A percentile compares a stretch with the other conserved stretches of the same genome.
Conservation (phyloP, 1,140 invertebrate species). For the Drosophila littoralis region DNA sequence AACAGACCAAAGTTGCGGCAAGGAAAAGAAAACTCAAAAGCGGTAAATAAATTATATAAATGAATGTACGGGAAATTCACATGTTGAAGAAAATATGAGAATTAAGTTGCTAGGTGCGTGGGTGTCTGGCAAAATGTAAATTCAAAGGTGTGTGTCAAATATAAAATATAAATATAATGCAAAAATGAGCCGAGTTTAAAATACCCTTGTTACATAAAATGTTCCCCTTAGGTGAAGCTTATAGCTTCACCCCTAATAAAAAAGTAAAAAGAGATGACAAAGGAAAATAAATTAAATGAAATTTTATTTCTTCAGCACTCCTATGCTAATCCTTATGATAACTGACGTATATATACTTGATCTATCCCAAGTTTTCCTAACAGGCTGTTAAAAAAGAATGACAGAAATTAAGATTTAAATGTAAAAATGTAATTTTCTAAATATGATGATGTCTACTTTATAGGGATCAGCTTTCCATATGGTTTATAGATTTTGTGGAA, state of each 20-base stretch:
- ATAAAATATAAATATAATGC: background rate
- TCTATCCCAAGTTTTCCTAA: too few species aligned
- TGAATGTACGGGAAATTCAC: slow-evolving; percentile 29
- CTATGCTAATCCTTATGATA: too few species aligned
- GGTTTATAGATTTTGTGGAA: background rate
- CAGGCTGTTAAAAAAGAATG: too few species aligned
- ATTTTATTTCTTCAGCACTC: too few species aligned
- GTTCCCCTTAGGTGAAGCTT: too few species aligned
- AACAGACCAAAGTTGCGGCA: slow-evolving; percentile 12
- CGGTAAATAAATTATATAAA: slow-evolving; percentile 21
- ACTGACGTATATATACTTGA: too few species aligned
- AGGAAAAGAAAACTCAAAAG: slow-evolving; percentile 22
- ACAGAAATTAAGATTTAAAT: too few species aligned
- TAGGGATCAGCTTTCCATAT: background rate
- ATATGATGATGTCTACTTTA: background rate
- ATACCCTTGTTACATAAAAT: background rate
- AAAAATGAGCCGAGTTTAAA: background rate
- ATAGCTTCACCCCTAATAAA: too few species aligned
- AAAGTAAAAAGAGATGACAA: too few species aligned
- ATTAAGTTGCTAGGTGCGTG: slow-evolving; percentile 41
- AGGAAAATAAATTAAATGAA: too few species aligned
- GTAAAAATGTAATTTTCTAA: background rate
- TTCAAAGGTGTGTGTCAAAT: slow-evolving; percentile 51
- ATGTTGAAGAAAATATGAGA: slow-evolving; percentile 28
- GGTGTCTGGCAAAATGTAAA: slow-evolving; percentile 43